Percentiles rank a stretch among this genome's conserved stretches.
Evolutionary conservation across 2,888 invertebrate genomes (phyloP).

Genomic region (Cryptocheilus praepositus): DNA sequence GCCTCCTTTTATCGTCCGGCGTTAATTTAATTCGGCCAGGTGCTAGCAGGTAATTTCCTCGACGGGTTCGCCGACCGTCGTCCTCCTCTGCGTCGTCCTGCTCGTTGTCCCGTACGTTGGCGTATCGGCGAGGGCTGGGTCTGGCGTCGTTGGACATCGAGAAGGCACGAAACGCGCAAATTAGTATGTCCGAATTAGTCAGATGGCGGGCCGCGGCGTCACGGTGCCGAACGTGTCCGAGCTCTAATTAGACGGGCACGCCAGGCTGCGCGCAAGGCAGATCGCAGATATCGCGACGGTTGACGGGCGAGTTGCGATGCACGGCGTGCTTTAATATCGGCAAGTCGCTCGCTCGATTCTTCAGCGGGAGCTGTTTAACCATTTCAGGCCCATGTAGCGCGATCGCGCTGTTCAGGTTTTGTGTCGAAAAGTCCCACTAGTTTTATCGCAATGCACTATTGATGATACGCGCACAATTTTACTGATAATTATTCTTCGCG

Average conservation of each 20-base stretch:
- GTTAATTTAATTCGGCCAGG: constrained; percentile 60
- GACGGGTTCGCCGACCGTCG: constrained; percentile 16
- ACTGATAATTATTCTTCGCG: no score
- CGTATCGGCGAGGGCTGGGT: not conserved
- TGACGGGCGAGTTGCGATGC: constrained; percentile 27
- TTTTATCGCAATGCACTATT: no score
- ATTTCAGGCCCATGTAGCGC: no score
- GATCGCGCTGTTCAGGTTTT: no score
- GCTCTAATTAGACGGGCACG: constrained; percentile 43
- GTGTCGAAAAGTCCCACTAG: no score
- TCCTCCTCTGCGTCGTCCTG: no score
- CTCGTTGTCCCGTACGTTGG: not conserved
- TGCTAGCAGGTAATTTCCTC: constrained; percentile 47
- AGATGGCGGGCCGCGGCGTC: constrained; percentile 31
- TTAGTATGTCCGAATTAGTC: constrained; percentile 33
- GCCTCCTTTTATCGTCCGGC: constrained; percentile 46
- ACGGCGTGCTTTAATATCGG: not conserved
- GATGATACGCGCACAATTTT: no score
- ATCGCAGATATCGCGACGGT: constrained; percentile 37
- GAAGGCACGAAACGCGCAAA: constrained; percentile 15
- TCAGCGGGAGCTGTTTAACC: no score
- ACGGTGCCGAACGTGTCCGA: constrained; percentile 32
- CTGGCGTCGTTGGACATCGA: not conserved
- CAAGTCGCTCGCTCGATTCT: no score
- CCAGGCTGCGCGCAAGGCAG: constrained; percentile 24